A percentile compares a stretch with the other conserved stretches of the same genome.
Conservation (phyloP, 2,797 vertebrate genomes). For the Phrynocephalus guinanensis region DNA sequence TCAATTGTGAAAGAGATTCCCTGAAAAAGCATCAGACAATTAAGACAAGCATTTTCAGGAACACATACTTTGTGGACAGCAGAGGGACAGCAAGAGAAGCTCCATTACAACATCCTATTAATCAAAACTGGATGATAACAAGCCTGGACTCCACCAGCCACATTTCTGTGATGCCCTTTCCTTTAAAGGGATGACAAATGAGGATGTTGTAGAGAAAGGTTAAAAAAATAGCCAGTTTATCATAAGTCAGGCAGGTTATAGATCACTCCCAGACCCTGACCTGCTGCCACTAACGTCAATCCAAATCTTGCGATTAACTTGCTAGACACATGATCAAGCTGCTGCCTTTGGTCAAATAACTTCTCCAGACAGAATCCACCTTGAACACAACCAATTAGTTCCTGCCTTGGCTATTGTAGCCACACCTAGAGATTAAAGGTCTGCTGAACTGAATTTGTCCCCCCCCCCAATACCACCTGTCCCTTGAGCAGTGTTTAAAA, state of each 20-base stretch:
- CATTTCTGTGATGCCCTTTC: slow-evolving; percentile 48
- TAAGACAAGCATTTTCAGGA: slow-evolving; percentile 58
- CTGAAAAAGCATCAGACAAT: too few relatives aligned
- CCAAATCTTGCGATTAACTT: slow-evolving; percentile 17
- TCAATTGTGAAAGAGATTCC: too few relatives aligned
- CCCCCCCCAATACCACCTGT: not conserved
- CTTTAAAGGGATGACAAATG: slow-evolving; percentile 45
- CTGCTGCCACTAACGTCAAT: not conserved
- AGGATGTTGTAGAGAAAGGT: slow-evolving; percentile 43
- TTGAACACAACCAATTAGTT: not conserved
- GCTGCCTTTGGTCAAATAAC: not conserved
- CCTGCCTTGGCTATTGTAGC: slow-evolving; percentile 3
- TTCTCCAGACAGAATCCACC: not conserved
- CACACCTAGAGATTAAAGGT: not conserved
- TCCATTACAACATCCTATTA: slow-evolving; percentile 49
- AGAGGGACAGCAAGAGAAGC: slow-evolving; percentile 53
- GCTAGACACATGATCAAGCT: not conserved
- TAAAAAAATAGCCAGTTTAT: slow-evolving; percentile 52
- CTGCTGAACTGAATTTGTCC: not conserved
- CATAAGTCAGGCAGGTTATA: slow-evolving; percentile 33
- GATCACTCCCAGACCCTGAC: slow-evolving; percentile 8
- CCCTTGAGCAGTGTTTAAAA: slow-evolving; percentile 16
- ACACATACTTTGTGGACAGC: slow-evolving; percentile 47
- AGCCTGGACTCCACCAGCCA: slow-evolving; percentile 46
- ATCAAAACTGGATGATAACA: slow-evolving; percentile 57